phyloP scores from a whole-genome alignment of 2,113 vertebrate species.

The Pipa parva region DNA sequence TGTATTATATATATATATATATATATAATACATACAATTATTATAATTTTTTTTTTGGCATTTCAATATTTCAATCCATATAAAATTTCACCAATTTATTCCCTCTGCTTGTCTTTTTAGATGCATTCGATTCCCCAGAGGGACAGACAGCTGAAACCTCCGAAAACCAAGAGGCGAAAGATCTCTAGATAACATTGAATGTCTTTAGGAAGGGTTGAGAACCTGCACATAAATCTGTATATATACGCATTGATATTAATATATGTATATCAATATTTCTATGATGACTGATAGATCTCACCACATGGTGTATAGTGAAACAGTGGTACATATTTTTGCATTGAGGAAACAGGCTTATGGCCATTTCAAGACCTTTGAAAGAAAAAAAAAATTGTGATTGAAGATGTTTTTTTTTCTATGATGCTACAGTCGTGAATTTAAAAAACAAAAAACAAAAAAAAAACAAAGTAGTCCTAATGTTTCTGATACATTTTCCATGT shows the following conservation, averaged over 20 bases:
- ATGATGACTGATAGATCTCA: slow-evolving; percentile 56
- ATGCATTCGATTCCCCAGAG: slow-evolving; percentile 86
- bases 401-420: slow-evolving; percentile 86
- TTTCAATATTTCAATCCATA: too few relatives aligned
- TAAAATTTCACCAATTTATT: too few relatives aligned
- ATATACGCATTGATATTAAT: slow-evolving; percentile 56
- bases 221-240: slow-evolving; percentile 54
- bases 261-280: slow-evolving; percentile 56
- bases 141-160: slow-evolving; percentile 91
- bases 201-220: slow-evolving; percentile 63
- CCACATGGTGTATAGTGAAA: slow-evolving; percentile 69
- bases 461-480: slow-evolving; percentile 92
- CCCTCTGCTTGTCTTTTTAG: slow-evolving; percentile 52
- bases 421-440: slow-evolving; percentile 88
- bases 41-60: background rate
- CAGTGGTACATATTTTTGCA: slow-evolving; percentile 63
- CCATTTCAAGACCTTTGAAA: slow-evolving; percentile 72
- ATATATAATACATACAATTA: too few relatives aligned
- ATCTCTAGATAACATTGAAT: slow-evolving; percentile 99
- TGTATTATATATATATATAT: too few relatives aligned
- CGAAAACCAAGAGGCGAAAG: slow-evolving; percentile 97
- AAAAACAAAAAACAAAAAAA: slow-evolving; percentile 66
- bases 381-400: slow-evolving; percentile 59
- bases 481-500: slow-evolving; percentile 98
- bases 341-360: slow-evolving; percentile 64